phyloP scores from a whole-genome alignment of 64 coral and sea anemone species.

The Exaiptasia diaphana region DNA sequence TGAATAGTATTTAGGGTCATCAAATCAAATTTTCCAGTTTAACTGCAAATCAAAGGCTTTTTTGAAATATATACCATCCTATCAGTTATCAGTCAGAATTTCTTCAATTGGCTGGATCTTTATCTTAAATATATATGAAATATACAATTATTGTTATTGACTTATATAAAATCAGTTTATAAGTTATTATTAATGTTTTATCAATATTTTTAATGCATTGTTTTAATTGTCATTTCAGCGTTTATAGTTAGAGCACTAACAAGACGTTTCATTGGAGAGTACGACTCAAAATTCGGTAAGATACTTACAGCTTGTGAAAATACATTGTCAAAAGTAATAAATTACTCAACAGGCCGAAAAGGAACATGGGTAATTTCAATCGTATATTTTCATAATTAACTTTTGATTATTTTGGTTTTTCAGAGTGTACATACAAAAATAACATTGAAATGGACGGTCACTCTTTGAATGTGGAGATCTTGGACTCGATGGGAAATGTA shows the following conservation, averaged over 20 bases:
- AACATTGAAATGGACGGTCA: background rate
- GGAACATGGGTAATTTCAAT: background rate
- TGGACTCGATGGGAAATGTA: background rate
- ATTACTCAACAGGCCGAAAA: background rate
- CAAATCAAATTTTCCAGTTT: no score
- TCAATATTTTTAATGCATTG: background rate
- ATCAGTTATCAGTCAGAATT: background rate
- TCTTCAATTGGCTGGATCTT: background rate
- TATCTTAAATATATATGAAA: background rate
- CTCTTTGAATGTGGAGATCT: background rate
- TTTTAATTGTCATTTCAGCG: slow-evolving; percentile 17
- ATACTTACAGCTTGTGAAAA: background rate
- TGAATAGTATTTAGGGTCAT: no score
- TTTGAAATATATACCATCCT: background rate
- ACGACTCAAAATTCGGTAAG: slow-evolving; percentile 53
- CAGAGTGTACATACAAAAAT: background rate
- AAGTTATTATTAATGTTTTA: background rate
- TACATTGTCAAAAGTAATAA: background rate
- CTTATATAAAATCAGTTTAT: background rate
- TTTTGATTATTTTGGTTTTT: no score
- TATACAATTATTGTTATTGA: background rate
- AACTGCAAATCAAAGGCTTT: background rate
- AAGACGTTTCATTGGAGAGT: slow-evolving; percentile 58
- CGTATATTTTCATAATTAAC: background rate
- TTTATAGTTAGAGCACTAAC: slow-evolving; percentile 50